Base-by-base conservation (phyloP, 2,113 vertebrate genomes). In the Indicator indicator region DNA sequence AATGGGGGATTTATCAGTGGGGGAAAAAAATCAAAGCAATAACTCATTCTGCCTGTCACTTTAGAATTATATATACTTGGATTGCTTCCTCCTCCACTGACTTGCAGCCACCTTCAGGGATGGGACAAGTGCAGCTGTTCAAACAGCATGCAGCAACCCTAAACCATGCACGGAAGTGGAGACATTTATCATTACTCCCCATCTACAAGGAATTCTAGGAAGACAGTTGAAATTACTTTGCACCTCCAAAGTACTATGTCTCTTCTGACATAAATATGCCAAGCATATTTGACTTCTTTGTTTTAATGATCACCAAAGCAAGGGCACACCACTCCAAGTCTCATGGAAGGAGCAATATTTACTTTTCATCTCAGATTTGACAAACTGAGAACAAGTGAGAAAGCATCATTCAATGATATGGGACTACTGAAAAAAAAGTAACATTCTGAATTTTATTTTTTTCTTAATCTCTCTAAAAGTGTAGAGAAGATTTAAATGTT, bases 71-170 rank as follows among this genome's bases (percentile, higher is more conserved):
- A 86, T 36, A 86, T 72, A 46, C 56, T 90, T 52, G 54, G 58
- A 72, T 83, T 83, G n/a, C 72, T 90, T 92, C 71, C 69, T 80
- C 60, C 75, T 93, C 58, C 50, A 38, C 58, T 69, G 79, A 94
- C 69, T 91, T 78, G 79, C 40, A 90, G 33, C 85, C 91, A 94
- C 88, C 58, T 95, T 96, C 40, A 88, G 79, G 76, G 85, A 68
- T 91, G 58, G 83, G 60, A 83, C 80, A 71, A 93, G 27, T 65
- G 9, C 95, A 96, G 88, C 94, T 96, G 95, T 96, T 91, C 81
- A 96, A 96, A 96, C 93, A 96, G 68, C 21, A 11, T 33, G 48
- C 5, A 93, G 94, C 94, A 96, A 96, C 83, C 59, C 65, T 91
- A 94, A 95, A 93, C 88, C 79, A 27, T 42, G 50, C 40, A 75